phyloP scores from a whole-genome alignment of 2,888 invertebrate species.

The Caenorhabditis zanzibari region DNA sequence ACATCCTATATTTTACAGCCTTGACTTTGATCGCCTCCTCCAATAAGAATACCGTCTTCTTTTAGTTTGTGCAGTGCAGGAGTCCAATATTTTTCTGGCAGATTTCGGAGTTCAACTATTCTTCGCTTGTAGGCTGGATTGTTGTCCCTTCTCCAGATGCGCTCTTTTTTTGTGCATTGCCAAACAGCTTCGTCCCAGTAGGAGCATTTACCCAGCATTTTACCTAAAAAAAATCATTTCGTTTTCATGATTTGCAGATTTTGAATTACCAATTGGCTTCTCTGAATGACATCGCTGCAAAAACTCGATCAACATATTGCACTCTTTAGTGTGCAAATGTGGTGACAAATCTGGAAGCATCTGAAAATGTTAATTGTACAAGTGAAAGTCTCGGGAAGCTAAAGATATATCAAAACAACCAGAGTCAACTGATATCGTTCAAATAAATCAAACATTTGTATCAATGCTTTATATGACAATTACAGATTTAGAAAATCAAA shows the following conservation, averaged over 20 bases:
- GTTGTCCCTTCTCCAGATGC: slow-evolving; percentile 81
- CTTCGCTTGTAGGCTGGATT: slow-evolving; percentile 79
- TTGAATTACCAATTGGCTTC: slow-evolving; percentile 70
- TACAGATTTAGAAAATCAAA: slow-evolving; percentile 1
- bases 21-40: slow-evolving; percentile 14
- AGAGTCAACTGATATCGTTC: not conserved
- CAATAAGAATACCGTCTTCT: slow-evolving; percentile 74
- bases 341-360: slow-evolving; percentile 82
- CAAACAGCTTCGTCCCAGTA: slow-evolving; percentile 82
- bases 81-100: slow-evolving; percentile 81
- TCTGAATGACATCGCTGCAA: slow-evolving; percentile 76
- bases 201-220: slow-evolving; percentile 78
- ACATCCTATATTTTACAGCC: slow-evolving; percentile 60
- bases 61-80: slow-evolving; percentile 77
- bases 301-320: slow-evolving; percentile 79
- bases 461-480: not conserved
- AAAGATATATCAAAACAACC: not conserved
- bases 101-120: slow-evolving; percentile 75
- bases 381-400: not conserved
- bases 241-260: not conserved
- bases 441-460: not conserved
- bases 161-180: slow-evolving; percentile 82
- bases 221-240: slow-evolving; percentile 56
- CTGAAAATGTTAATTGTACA: not conserved
- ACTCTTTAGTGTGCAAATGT: slow-evolving; percentile 82